Base-by-base conservation (phyloP, 1,140 invertebrate genomes). In the Cydia strobilella region DNA sequence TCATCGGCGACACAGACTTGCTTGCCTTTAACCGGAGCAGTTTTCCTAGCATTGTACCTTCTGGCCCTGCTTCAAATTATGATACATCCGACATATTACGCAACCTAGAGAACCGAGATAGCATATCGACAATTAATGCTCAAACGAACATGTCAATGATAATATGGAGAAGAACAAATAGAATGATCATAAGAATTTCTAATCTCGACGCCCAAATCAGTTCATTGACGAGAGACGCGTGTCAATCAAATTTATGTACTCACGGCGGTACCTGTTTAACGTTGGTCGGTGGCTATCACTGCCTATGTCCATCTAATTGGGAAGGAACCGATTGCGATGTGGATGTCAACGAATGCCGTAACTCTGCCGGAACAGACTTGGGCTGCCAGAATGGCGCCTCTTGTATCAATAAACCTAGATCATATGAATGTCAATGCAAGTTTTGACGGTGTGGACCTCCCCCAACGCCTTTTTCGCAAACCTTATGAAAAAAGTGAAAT, bases 321-420 rank as follows among this genome's bases (percentile, higher is more conserved):
- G 95, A 97, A 95, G 97, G 97, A 91, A 88, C 87, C 80, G 78
- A 93, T 31, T 99, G 98, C 91, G 94, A 96, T 72, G 83, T 86
- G 4, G 98, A 99, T 89, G 94, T 98, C 0, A 97, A 99, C 86
- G 98, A 99, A 93, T 99, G 98, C 86, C 88, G 93, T 0, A 93
- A 94, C 76, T 97, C 96, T 84, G 91, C 93, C 4, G 97, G 97
- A 18, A 98, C 97, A 0, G 97, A 97, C 84, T 92, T 98, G n/a
- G 98, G 98, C 3, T 99, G 98, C 91, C 98, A 99, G 93, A 99
- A 99, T 90, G 97, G 96, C 20, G 98, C 96, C 0, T 97, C 95
- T 5, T 99, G 98, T 85, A 90, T 95, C 6, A 99, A 99, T 89
- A 94, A 93, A 62, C 94, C 93, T 39, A 97, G 98, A 65, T 93